These are phyloP conservation scores for Rousettus leschenaultii DNA, from an alignment of 2,113 vertebrate genomes.

Conservation along the genomic window DNA sequence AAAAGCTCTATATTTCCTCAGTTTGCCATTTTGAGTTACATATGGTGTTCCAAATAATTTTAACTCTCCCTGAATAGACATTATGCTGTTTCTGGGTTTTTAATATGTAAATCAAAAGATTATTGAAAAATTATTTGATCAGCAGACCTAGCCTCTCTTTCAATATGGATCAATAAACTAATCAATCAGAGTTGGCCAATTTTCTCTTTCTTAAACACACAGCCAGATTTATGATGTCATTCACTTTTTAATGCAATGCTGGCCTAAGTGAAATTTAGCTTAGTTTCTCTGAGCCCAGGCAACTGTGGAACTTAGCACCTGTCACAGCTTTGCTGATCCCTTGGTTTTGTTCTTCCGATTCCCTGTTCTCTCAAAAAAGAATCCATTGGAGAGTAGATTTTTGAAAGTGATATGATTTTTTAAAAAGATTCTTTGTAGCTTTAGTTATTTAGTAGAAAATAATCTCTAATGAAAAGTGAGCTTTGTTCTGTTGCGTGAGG, in stretches of 20 bases:
- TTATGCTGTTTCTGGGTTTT: neutral
- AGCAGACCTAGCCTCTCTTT: neutral
- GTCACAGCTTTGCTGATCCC: neutral
- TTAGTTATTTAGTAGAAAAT: conserved; percentile 26
- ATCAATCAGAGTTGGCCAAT: neutral
- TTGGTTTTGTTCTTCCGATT: neutral
- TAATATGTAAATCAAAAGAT: neutral
- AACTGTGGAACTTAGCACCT: neutral
- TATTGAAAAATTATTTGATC: conserved; percentile 4
- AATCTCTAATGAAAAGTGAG: neutral
- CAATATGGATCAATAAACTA: neutral
- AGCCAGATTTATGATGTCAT: neutral
- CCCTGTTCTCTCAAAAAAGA: neutral
- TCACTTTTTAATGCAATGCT: neutral
- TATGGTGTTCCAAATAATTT: neutral
- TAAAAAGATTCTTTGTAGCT: neutral
- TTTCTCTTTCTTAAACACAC: neutral
- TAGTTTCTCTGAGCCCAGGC: neutral
- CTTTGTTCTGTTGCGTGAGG: neutral
- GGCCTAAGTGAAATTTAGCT: neutral
- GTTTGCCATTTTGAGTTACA: neutral
- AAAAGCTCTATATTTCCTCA: neutral
- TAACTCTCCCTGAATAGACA: neutral
- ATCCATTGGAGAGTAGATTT: neutral
- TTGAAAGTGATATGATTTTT: neutral